Base-by-base conservation (phyloP, 2,113 vertebrate genomes). In the Passer domesticus region DNA sequence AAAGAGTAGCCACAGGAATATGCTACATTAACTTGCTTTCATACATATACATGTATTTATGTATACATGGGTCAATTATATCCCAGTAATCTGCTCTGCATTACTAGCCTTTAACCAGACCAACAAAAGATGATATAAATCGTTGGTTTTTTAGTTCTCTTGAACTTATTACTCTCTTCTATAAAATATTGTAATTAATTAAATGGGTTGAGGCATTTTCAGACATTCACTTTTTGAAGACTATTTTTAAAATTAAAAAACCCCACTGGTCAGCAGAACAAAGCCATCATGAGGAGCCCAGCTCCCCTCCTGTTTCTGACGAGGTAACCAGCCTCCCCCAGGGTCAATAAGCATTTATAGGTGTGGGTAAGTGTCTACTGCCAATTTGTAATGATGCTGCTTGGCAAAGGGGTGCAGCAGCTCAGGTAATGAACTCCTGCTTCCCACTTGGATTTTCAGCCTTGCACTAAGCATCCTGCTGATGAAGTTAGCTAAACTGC, bases 101-200 rank as follows among this genome's bases (percentile, higher is more conserved):
- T 96, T 92, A 78, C 95, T 82, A 87, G 80, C 94, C 95, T 96
- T 94, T 89, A 96, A 93, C 90, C 80, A 95, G 89, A 95, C 80
- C 94, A 95, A 95, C 83, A 59, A 83, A 90, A 93, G 94, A 94
- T 96, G 81, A 96, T 94, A 88, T 24, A 97, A 89, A 96, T 94
- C 85, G 89, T 96, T 92, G 84, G 63, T 97, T 97, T 97, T 93
- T 67, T 88, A 91, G 92, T 90, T 89, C 64, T 87, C 83, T 95
- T 93, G 83, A 95, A 97, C 50, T 96, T 93, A 55, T 84, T 93
- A 72, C 76, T 92, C 59, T 87, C 49, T 94, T 96, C 62, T 94
- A 74, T 90, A 97, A 96, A 95, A 95, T 76, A 83, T 89, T 85
- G 80, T 87, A 92, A 96, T 28, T 24, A 89, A 89, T 97, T 93